Base-by-base conservation (phyloP, 2,797 vertebrate genomes). In the Neoniphon sammara region DNA sequence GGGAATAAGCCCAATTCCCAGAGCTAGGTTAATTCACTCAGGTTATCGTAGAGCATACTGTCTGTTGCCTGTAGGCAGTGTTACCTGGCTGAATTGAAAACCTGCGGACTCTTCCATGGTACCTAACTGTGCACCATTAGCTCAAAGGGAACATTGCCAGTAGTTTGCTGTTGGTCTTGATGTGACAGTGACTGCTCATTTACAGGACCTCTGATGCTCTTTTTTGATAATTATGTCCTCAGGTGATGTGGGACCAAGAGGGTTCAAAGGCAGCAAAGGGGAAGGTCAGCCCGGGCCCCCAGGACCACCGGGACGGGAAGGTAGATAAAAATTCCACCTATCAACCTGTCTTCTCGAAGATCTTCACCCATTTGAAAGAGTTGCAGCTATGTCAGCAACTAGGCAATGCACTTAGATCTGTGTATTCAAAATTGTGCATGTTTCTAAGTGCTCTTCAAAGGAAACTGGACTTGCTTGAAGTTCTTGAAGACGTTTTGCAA, bases 201-300 rank as follows among this genome's bases (percentile, higher is more conserved):
- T 42, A 42, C 39, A 42, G 39, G 14, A 14, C 3, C 10, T 42
- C 39, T 42, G 11, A 12, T 39, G 36, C 9, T 39, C 9, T 12
- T 60, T 56, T 34, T 36, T 73, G 31, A 74, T 84, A 79, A 21
- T 77, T 56, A 36, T 79, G 21, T 82, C 57, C 4, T 0, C 72
- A 95, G 95, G 95, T 63, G 93, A 95, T 52, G 78, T 65, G 3
- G 94, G 95, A 73, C 70, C 58, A 34, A 91, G 77, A 75, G 95
- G 95, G 10, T 76, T 87, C 23, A 95, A 94, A 85, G 95, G 95
- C 49, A 89, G 64, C 65, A 93, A 93, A 83, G 94, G 94, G 47
- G 94, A 96, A 77, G 87, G 91, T 72, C 85, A 90, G 39, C 70
- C 18, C 7, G 95, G 95, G 77, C 87, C 90, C 15, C 87, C 91